Percentiles rank a stretch among this genome's conserved stretches.
phyloP scores from a whole-genome alignment of 1,140 invertebrate species.

The Charaxes varanes region DNA sequence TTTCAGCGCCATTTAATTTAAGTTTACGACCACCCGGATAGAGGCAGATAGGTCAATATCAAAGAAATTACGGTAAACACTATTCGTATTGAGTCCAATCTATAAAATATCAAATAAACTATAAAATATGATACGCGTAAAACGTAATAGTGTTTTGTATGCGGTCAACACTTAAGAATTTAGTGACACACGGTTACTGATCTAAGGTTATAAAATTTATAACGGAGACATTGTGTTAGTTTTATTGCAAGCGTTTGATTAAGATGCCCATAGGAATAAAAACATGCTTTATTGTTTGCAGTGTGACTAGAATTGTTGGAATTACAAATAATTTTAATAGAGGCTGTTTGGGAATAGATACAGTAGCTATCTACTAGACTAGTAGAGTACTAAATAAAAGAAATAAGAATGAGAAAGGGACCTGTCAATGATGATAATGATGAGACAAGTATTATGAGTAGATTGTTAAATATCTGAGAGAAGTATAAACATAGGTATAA shows the following conservation, averaged over 20 bases:
- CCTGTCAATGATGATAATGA: too few species aligned
- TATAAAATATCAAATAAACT: constrained; percentile 10
- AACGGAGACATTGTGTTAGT: constrained; percentile 6
- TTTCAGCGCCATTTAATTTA: constrained; percentile 4
- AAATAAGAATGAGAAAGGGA: too few species aligned
- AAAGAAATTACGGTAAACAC: constrained; percentile 6
- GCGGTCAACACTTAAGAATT: constrained; percentile 4
- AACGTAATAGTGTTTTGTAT: constrained; percentile 12
- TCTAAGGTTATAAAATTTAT: constrained; percentile 9
- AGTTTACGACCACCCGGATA: constrained; percentile 7
- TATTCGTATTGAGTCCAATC: constrained; percentile 10
- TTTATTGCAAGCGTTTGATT: constrained; percentile 11
- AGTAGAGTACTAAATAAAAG: too few species aligned
- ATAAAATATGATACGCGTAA: constrained; percentile 16
- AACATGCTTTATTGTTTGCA: background rate
- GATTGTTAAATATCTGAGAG: too few species aligned
- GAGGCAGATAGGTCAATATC: constrained; percentile 2
- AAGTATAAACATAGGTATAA: too few species aligned
- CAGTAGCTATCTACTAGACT: too few species aligned
- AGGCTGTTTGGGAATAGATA: too few species aligned
- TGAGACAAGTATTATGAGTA: too few species aligned
- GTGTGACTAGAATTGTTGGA: too few species aligned
- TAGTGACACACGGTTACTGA: constrained; percentile 9
- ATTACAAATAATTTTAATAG: too few species aligned
- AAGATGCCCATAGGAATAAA: constrained; percentile 1